Evolutionary conservation across 2,797 vertebrate genomes (phyloP).

Genomic region (Gallinago nigripennis): DNA sequence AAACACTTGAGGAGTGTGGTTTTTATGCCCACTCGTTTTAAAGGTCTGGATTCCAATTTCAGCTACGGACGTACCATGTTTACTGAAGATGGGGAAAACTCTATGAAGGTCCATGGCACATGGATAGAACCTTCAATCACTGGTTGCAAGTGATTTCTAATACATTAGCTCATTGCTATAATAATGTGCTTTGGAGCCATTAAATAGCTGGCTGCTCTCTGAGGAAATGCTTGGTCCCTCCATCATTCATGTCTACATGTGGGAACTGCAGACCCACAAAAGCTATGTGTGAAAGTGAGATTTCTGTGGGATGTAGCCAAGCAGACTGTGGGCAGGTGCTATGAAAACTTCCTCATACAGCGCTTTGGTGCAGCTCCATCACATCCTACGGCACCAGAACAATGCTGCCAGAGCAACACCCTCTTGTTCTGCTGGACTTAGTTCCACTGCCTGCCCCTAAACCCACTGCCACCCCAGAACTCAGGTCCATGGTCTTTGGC

Average conservation of each 20-base stretch:
- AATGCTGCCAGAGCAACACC: not conserved
- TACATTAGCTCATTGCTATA: not conserved
- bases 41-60: conserved; percentile 7
- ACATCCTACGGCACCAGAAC: not conserved
- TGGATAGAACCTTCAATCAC: not conserved
- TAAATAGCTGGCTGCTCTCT: conserved; percentile 17
- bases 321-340: conserved; percentile 38
- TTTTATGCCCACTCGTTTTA: not conserved
- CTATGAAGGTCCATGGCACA: not conserved
- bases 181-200: conserved; percentile 12
- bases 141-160: conserved; percentile 2
- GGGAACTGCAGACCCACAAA: not conserved
- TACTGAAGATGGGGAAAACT: not conserved
- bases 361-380: not conserved
- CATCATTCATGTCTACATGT: not conserved
- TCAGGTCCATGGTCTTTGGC: not conserved
- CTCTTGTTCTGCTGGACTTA: not conserved
- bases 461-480: not conserved
- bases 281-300: not conserved
- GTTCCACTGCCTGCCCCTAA: not conserved
- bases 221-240: not conserved
- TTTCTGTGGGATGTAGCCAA: not conserved
- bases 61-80: not conserved
- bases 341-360: conserved; percentile 44
- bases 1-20: not conserved